Evolutionary conservation across 2,797 vertebrate species (phyloP), one percentile per base, ranked within the genome.

Genomic region (Pangasius sanitwongsei): DNA sequence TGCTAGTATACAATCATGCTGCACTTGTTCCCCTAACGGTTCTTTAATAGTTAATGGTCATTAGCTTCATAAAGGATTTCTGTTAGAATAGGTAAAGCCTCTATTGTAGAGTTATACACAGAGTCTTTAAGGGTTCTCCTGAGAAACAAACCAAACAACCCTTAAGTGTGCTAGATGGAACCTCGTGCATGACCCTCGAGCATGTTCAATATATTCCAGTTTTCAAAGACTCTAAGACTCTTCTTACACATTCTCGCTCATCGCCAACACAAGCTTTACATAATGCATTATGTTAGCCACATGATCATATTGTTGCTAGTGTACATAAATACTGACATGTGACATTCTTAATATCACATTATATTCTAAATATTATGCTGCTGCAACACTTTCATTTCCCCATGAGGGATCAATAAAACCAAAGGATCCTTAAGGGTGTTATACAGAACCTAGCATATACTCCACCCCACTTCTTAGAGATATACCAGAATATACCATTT

Each of bases 61-160:
- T 82, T 37, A 82, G 34, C 55, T 25, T 82, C 2, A 82, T 41
- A 82, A 41, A 61, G 80, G 55, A 82, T 61, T 82, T 59, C 50
- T 34, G 23, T 41, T 61, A 82, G 50, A 80, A 31, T 18, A 25
- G 18, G 18, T 25, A 59, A 59, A 12, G 7, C 18, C 53, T 82
- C 34, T 55, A 23, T 55, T 55, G 53, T 81, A 11, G 12, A 23
- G 2, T 81, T 55, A 81, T 23, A 53, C 18, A n/a, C 6, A 34
- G 48, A 55, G 18, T 37, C 9, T 50, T 82, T 41, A 61, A 61
- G 20, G 2, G 57, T 41, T 6, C 12, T 61, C 34, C 53, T 57
- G 8, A 55, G 31, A 55, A 81, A 81, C 16, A 37, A 80, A 81
- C n/a, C 6, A 53, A 81, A 57, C 53, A 81, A 15, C 16, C 55